Conservation (phyloP, 2,888 invertebrate species). For the Trichopria drosophilae region DNA sequence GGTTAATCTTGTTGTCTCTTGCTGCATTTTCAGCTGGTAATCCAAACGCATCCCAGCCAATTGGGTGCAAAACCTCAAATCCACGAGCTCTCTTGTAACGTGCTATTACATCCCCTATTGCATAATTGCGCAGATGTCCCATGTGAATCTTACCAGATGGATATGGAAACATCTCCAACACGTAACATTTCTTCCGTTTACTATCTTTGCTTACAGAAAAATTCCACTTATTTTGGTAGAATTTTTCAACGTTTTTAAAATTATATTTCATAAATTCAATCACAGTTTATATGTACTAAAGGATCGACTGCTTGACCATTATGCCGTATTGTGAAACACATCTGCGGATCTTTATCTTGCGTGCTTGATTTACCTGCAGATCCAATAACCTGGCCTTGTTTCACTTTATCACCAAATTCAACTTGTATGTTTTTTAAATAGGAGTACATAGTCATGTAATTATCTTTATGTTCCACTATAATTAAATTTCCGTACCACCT, state of each 20-base stretch:
- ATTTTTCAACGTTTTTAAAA: constrained; percentile 27
- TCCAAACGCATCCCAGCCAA: constrained; percentile 27
- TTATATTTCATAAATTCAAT: constrained; percentile 28
- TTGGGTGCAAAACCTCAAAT: constrained; percentile 21
- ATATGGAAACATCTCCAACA: constrained; percentile 26
- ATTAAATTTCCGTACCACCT: constrained; percentile 27
- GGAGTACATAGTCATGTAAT: constrained; percentile 24
- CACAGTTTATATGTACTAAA: constrained; percentile 19
- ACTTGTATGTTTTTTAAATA: constrained; percentile 24
- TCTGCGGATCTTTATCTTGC: constrained; percentile 23
- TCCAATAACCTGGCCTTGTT: constrained; percentile 22
- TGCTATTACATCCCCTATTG: constrained; percentile 21
- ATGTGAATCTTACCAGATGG: constrained; percentile 27
- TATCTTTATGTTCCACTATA: constrained; percentile 27
- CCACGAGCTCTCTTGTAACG: constrained; percentile 13
- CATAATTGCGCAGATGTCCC: constrained; percentile 21
- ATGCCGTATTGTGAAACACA: constrained; percentile 24
- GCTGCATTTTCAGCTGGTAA: constrained; percentile 25
- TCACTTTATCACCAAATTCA: constrained; percentile 26
- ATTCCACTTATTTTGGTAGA: constrained; percentile 25
- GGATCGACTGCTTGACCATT: constrained; percentile 23
- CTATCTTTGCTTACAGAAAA: constrained; percentile 14
- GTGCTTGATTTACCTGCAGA: constrained; percentile 25
- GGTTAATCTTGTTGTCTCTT: constrained; percentile 9
- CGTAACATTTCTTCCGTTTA: constrained; percentile 8